Evolutionary conservation across 2,888 invertebrate genomes (phyloP), one percentile per base, ranked within the genome.

Genomic region (Pelosia muscerda): DNA sequence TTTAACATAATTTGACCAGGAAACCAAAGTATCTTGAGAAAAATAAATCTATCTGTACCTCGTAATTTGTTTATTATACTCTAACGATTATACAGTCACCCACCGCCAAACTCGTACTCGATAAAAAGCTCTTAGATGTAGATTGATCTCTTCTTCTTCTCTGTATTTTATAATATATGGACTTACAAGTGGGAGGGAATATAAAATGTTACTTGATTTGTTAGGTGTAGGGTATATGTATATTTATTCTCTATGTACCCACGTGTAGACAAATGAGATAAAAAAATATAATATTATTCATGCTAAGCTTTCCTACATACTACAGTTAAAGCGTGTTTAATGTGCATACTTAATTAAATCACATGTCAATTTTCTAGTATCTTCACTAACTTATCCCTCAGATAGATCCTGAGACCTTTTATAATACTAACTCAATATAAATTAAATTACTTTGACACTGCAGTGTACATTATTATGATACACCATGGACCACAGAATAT

Each of bases 81-180:
- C 26, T n/a, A 61, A n/a, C 13, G 42, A 42, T 42, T 42, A 61
- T 28, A 11, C 68, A 19, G 10, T 66, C 68, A 72, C 65, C 66
- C 28, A 19, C 38, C 15, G 15, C 38, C 38, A 19, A 13, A 34
- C 63, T 22, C 55, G 22, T 65, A 19, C 49, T 23, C 63, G 58
- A 69, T 74, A 70, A 26, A 65, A 54, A 60, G 73, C 63, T 68
- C 64, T 68, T 75, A 76, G 76, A 65, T 60, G 77, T 78, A n/a
- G n/a, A n/a, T n/a, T n/a, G n/a, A n/a, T n/a, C n/a, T n/a, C n/a
- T n/a, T n/a, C n/a, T n/a, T n/a, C n/a, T n/a, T n/a, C n/a, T n/a
- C n/a, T n/a, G n/a, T n/a, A n/a, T 72, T 74, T 64, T 65, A 54
- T 69, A 65, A 74, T n/a, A 34, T 61, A 58, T 55, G 57, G 60